These are phyloP conservation scores for Lepisosteus oculatus DNA, from an alignment of 2,113 vertebrate species.

Conservation along the genomic window DNA sequence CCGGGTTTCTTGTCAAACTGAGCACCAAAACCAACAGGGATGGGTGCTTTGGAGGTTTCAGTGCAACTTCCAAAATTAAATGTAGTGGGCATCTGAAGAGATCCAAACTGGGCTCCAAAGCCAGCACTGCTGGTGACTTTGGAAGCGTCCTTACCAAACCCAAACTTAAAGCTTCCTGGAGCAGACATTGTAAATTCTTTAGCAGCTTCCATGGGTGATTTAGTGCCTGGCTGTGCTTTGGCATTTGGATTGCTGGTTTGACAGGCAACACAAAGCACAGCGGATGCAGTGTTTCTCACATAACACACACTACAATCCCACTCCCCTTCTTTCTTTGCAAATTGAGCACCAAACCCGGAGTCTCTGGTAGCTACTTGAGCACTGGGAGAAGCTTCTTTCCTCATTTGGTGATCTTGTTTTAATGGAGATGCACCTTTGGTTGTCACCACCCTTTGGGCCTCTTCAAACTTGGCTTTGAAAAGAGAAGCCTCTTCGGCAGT, in stretches of 20 bases:
- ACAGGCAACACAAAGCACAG: conserved; percentile 69
- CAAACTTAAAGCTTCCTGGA: conserved; percentile 48
- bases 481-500: conserved; percentile 87
- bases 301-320: conserved; percentile 79
- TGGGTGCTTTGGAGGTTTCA: conserved; percentile 32
- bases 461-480: conserved; percentile 92
- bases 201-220: conserved; percentile 40
- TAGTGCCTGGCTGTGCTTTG: conserved; percentile 40
- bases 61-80: conserved; percentile 65
- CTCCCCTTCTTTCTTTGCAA: conserved; percentile 71
- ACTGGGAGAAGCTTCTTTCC: conserved; percentile 30
- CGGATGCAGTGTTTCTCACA: conserved; percentile 65
- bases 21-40: conserved; percentile 49
- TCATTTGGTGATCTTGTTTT: conserved; percentile 25
- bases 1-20: conserved; percentile 63
- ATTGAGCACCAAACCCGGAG: conserved; percentile 59
- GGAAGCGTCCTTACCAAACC: conserved; percentile 61
- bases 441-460: conserved; percentile 70
- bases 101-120: conserved; percentile 58
- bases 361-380: conserved; percentile 16
- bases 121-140: conserved; percentile 40
- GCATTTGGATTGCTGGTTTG: conserved; percentile 51
- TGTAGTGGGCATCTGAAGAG: conserved; percentile 39
- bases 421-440: conserved; percentile 32
- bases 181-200: conserved; percentile 15